Evolutionary conservation across 2,113 vertebrate species (phyloP).

Genomic region (Elaphurus davidianus): DNA sequence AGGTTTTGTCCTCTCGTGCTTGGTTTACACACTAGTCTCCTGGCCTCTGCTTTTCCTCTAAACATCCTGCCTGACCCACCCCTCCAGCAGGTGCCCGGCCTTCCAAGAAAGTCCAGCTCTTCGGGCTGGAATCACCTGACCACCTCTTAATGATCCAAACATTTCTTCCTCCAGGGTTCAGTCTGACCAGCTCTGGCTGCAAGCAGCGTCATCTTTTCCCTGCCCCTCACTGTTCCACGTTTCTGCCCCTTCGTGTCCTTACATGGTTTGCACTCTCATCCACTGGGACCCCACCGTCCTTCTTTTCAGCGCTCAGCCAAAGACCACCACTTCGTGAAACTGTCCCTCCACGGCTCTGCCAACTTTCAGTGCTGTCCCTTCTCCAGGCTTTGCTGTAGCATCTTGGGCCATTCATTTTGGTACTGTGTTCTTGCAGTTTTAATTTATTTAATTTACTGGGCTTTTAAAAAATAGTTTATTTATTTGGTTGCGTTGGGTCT

Average conservation of each 20-base stretch:
- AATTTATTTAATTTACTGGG: background rate
- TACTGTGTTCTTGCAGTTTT: background rate
- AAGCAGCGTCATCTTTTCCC: background rate
- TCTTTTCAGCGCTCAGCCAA: background rate
- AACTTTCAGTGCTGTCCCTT: background rate
- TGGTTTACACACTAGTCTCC: background rate
- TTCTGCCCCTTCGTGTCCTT: background rate
- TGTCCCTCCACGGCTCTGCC: background rate
- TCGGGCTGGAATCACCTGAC: background rate
- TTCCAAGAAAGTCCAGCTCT: background rate
- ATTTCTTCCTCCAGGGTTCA: background rate
- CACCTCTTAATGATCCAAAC: background rate
- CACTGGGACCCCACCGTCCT: no score
- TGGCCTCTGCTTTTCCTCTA: background rate
- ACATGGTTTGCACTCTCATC: fast-evolving
- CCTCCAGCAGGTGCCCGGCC: background rate
- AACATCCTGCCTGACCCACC: background rate
- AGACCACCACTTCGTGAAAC: background rate
- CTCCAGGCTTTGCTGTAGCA: background rate
- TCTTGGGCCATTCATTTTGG: background rate
- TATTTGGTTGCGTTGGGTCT: background rate
- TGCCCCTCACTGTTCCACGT: background rate
- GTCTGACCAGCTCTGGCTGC: background rate
- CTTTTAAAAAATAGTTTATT: background rate
- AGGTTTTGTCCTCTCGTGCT: background rate